Evolutionary conservation across 2,113 vertebrate genomes (phyloP), one percentile per base, ranked within the genome.

Genomic region (Callospermophilus lateralis): DNA sequence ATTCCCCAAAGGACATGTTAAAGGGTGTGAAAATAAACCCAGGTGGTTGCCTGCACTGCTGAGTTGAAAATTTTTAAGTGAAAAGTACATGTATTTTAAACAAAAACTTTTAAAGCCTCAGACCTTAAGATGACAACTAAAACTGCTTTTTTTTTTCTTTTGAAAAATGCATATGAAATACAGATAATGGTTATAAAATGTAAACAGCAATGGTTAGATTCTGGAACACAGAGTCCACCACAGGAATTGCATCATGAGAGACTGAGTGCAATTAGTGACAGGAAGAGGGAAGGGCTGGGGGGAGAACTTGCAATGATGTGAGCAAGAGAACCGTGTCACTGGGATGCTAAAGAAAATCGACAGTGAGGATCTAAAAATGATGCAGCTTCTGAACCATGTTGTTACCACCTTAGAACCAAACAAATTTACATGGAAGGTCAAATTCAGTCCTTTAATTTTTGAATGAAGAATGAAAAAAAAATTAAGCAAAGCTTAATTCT

Each of bases 361-460:
- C 90, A 97, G 90, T 97, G 98, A 98, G 96, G 96, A 95, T 93
- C 9, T 97, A 97, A 98, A 98, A 98, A 98, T 98, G 98, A 98
- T 98, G 98, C 98, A 97, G 97, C 97, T 98, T 98, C 96, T 95
- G 98, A 97, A 96, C 86, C 98, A 53, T 96, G 87, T 95, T 80
- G 67, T 92, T 95, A 83, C 78, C 92, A 87, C 74, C 87, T 3
- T 45, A 24, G 45, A 97, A 95, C 94, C 86, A 91, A 93, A 95
- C 63, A 95, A 95, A 92, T 97, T 97, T 97, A 90, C 84, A 42
- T 17, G 87, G 93, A 94, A 98, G 92, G 89, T 90, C 96, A 90
- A 95, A 97, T 98, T 96, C 73, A 93, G 87, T 91, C 93, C 93
- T 94, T 94, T 73, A 79, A 92, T 74, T 61, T 68, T 83, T 77